Conservation (phyloP, 2,113 vertebrate species). For the Ptyas mucosa region DNA sequence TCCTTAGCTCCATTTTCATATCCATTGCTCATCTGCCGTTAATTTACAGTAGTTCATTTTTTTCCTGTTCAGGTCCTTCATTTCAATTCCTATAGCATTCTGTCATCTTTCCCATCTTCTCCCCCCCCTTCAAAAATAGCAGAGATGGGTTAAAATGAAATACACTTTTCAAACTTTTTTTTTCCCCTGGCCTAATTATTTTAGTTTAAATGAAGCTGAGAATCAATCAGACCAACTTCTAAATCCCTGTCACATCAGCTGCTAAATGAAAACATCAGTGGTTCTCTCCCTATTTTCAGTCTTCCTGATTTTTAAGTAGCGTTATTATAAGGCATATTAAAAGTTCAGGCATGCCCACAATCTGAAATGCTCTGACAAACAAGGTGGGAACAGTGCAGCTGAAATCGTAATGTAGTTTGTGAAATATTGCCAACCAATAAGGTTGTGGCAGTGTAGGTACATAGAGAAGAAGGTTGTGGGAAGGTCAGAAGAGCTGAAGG, state of each 20-base stretch:
- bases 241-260: constrained; percentile 57
- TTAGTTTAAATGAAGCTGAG: constrained; percentile 62
- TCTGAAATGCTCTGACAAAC: constrained; percentile 54
- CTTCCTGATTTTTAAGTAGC: constrained; percentile 59
- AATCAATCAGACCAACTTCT: constrained; percentile 60
- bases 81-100: constrained; percentile 59
- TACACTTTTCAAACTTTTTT: constrained; percentile 64
- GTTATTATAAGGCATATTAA: constrained; percentile 65
- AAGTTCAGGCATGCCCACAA: constrained; percentile 58
- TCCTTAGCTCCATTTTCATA: constrained; percentile 59
- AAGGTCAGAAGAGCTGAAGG: constrained; percentile 31
- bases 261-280: constrained; percentile 64
- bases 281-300: constrained; percentile 54
- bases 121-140: constrained; percentile 37
- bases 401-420: constrained; percentile 55
- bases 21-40: constrained; percentile 57
- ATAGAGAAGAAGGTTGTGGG: constrained; percentile 40
- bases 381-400: constrained; percentile 51
- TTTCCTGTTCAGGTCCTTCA: constrained; percentile 40
- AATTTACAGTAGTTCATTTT: constrained; percentile 63
- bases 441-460: background rate
- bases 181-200: constrained; percentile 62
- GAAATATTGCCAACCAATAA: constrained; percentile 51
- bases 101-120: constrained; percentile 11
- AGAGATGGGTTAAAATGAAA: constrained; percentile 65